Base-by-base conservation (phyloP, 2,888 invertebrate species). In the Nymphalis c-album region DNA sequence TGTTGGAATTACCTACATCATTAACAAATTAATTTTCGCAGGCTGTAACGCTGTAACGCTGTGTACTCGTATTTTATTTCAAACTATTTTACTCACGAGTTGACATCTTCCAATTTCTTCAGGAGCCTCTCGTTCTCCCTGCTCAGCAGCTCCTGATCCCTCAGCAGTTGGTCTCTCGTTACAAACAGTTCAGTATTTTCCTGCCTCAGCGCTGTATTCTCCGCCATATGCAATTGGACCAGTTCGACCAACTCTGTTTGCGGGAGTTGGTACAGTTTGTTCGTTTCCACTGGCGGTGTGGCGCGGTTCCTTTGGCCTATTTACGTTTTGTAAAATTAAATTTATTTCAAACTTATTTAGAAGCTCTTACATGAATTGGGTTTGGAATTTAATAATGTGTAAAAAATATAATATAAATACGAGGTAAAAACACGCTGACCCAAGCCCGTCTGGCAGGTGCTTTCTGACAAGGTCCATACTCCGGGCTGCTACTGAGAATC, bases 121-220 rank as follows among this genome's bases (percentile, higher is more conserved):
- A 97, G 87, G 69, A 98, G 92, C 63, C 97, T 91, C 83, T 98
- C 98, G 80, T 98, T 98, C 86, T 98, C 98, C 65, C 97, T 92
- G 79, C 97, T 97, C 40, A 98, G 95, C 48, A 97, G 85, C 85
- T 98, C 98, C 83, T 98, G 98, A 84, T 98, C 98, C 16, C 97
- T 88, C 73, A 97, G 93, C 70, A 98, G 93, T 73, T 96, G 94
- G 82, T 98, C 97, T 60, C 97, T 91, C 0, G 96, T 94, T 47
- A 94, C 94, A 87, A 95, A 97, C 64, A 98, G 90, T 75, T 98
- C 98, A 1, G 95, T 94, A 86, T 98, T 98, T 88, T 98, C 98
- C 22, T 94, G 94, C 55, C 98, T 93, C 63, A 96, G 85, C 0
- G 96, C 95, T 40, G 95, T 94, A 82, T 96, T 97, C 84, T 97